Evolutionary conservation across 1,140 invertebrate genomes (phyloP), one percentile per base, ranked within the genome.

Genomic region (Physella acuta): DNA sequence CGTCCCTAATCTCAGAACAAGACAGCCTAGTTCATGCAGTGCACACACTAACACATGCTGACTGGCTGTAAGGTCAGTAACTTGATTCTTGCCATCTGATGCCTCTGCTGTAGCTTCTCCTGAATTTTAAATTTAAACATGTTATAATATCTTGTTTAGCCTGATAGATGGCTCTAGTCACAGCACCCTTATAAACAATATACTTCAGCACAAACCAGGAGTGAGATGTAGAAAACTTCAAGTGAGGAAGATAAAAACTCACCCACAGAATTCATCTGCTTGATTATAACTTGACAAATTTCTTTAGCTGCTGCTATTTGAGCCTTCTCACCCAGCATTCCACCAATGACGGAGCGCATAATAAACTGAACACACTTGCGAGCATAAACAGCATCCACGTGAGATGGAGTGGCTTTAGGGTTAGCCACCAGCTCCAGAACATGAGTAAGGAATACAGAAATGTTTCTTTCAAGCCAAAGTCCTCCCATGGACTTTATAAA

Each of bases 351-450:
- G 68, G 93, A 92, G 44, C 94, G 88, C 52, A 99, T 87, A 78
- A 99, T 96, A 82, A 97, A 99, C 80, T 92, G 94, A 55, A 99
- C 93, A 83, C 97, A 99, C 85, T 98, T 97, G 72, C 97, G 88
- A 0, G 95, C 97, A 85, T 98, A 98, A 3, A 99, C 95, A 36
- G 95, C 95, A 85, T 99, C 97, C 5, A 98, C 93, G 81, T 99
- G 96, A 0, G 94, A 94, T 16, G 92, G 92, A 0, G 94, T 93
- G 17, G 94, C 93, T 86, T 95, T 96, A 0, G 94, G 94, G 87
- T 85, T 87, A 0, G 93, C 92, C 0, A 96, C 94, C 68, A 99
- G 84, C 76, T 98, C 95, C 37, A 99, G 84, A 3, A 98, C 89
- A 83, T 99, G 97, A 20, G 89, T 89, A 16, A 98, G 85, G 75